Base-by-base conservation (phyloP, 2,888 invertebrate genomes). In the Sialis fuliginosa region DNA sequence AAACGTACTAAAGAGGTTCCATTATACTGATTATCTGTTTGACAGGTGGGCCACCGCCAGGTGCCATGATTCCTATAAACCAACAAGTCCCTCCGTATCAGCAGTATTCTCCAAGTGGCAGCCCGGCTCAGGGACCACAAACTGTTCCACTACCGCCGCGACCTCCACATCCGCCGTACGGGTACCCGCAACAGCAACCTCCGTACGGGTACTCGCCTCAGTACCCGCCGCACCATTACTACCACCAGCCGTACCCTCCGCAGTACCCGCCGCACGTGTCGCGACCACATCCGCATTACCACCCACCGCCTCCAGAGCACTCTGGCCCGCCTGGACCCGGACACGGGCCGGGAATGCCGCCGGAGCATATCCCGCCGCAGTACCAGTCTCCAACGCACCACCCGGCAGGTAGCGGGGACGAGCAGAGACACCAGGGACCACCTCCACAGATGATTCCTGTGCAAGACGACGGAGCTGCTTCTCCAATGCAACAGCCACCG, bases 261-360 rank as follows among this genome's bases (percentile, higher is more conserved):
- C 72, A 72, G 49, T 72, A 72, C 58, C 68, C 72, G 9, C 71
- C 71, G 0, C 72, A 72, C 54, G 66, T 67, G 62, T 62, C 62
- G 9, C 58, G 68, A 22, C 66, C 68, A 2, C 69, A 68, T 54
- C 58, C 59, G 8, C 60, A 60, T 47, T 64, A 62, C 53, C 63
- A 64, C 51, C 58, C 65, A 8, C 53, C 55, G 6, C 50, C 49
- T 39, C 52, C 54, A 4, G 56, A 54, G 33, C 55, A 53, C 39
- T 45, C 46, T 12, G 54, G 54, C 44, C 52, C 44, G 5, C 55
- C 54, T 12, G 46, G 10, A 34, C 53, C 54, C 10, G 10, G 30
- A 41, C 39, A 37, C 8, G 44, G 12, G 2, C 37, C 33, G 6
- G 13, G 13, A 37, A 32, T n/a, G 22, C 37, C 30, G 6, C n/a